Base-by-base conservation (phyloP, 1,140 invertebrate genomes). In the Aphis gossypii region DNA sequence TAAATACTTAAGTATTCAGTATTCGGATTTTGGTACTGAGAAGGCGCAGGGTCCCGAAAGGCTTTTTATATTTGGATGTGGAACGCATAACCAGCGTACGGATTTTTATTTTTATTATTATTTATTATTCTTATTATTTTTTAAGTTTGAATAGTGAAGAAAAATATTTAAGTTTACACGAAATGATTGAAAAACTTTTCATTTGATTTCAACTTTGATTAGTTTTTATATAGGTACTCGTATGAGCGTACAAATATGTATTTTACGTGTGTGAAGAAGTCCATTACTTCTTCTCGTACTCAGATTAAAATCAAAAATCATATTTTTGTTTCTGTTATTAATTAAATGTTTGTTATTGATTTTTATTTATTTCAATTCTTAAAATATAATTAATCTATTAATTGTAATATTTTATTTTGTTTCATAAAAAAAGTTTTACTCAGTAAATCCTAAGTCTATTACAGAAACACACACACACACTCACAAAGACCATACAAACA, bases 171-270 rank as follows among this genome's bases (percentile, higher is more conserved):
- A 30, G 51, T 56, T 90, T 90, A 41, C 38, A 41, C 38, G 11
- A 23, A 56, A 68, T 90, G 35, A 90, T 90, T 90, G 89, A 90
- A 90, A 90, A 90, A 60, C 89, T 90, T 60, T 60, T 90, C 89
- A 30, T 90, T 90, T 90, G 89, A 90, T 60, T 90, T 90, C 7
- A 30, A 44, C 89, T 60, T 44, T 38, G 38, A 41, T 90, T 60
- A 90, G 38, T 90, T 88, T 90, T 56, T 68, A n/a, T 68, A n/a
- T 60, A 25, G 5, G 14, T 44, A 88, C 44, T 88, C 6, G 44
- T 21, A 9, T 88, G 44, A 30, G 30, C n/a, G 8, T 48, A 48
- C n/a, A 88, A 88, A 88, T 88, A 88, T 88, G 18, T 46, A 51
- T 88, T 88, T 30, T 86, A 46, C 44, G 18, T 48, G 30, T 88